Evolutionary conservation across 2,113 vertebrate genomes (phyloP), one percentile per base, ranked within the genome.

Genomic region (Gymnorhina tibicen): DNA sequence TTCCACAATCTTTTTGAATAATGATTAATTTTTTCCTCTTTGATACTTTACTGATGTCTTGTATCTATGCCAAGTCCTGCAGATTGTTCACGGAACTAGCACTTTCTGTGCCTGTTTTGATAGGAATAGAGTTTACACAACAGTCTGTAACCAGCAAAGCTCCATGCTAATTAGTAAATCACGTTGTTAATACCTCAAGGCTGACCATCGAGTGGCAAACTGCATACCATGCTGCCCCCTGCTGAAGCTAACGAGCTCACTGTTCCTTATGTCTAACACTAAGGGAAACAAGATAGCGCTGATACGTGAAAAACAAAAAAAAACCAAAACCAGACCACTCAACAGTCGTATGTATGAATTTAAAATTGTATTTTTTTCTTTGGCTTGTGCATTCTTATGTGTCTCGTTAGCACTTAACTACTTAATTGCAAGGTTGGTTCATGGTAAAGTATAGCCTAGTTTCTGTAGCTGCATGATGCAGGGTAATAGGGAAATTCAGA

Each of bases 181-280:
- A 82, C 19, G 11, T 42, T 76, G 35, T 70, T 92, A 79, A 69
- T 87, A 74, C 32, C n/a, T 39, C 76, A 47, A 86, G 4, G 16
- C 53, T 27, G 17, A 10, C 32, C 33, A 30, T 7, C 0, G 6
- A 46, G 24, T 5, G 28, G n/a, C 37, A 94, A 89, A 83, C 30
- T 27, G 18, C 49, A 72, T 94, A 55, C 83, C 80, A 85, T 96
- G 89, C 90, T 97, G 90, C 87, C 93, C 67, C 63, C 94, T 94
- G 83, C 95, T 94, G 74, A 58, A 92, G 70, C 32, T 28, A 55
- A n/a, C 4, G 17, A 56, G 2, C 41, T 87, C 23, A 66, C 47
- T 49, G 18, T 3, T 16, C 0, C 41, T 46, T 35, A 15, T n/a
- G 30, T 49, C 20, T 79, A 63, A 19, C 3, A 6, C 9, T 33